Conservation (phyloP, 1,140 invertebrate genomes). For the Drosophila mauritiana region DNA sequence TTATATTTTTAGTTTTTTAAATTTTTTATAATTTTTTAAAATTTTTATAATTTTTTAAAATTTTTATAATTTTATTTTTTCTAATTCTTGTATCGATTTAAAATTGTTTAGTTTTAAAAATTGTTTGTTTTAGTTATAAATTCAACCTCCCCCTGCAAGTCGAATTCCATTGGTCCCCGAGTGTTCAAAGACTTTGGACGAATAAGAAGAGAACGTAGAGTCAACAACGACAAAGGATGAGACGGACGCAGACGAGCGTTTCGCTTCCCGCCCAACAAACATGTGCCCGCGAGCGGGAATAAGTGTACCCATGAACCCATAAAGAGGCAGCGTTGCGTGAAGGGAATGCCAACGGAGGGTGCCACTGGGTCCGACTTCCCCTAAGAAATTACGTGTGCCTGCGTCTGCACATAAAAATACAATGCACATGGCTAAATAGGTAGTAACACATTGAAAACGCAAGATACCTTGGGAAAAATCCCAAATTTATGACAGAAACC, state of each 20-base stretch:
- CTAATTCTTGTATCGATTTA: too few species aligned
- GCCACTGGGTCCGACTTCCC: slow-evolving; percentile 44
- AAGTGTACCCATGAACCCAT: slow-evolving; percentile 21
- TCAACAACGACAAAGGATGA: slow-evolving; percentile 28
- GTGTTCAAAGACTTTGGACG: background rate
- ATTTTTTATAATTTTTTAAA: too few species aligned
- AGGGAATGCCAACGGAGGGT: slow-evolving; percentile 50
- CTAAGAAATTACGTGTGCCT: slow-evolving; percentile 31
- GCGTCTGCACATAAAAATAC: slow-evolving; percentile 15
- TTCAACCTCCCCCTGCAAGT: slow-evolving; percentile 1
- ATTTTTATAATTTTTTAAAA: too few species aligned
- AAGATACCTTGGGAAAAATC: slow-evolving; percentile 15
- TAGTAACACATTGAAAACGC: slow-evolving; percentile 2
- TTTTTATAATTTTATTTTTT: too few species aligned
- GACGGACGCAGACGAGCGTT: slow-evolving; percentile 33
- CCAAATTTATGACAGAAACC: background rate
- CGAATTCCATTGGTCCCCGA: slow-evolving; percentile 16
- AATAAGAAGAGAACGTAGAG: slow-evolving; percentile 4
- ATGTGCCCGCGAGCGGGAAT: slow-evolving; percentile 25
- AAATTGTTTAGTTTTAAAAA: background rate
- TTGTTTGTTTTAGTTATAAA: background rate
- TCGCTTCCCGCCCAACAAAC: slow-evolving; percentile 33
- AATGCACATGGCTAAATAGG: slow-evolving; percentile 7
- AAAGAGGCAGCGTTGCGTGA: slow-evolving; percentile 48
- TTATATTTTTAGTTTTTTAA: background rate